Evolutionary conservation across 1,140 invertebrate species (phyloP).

Genomic region (Onthophagus taurus): DNA sequence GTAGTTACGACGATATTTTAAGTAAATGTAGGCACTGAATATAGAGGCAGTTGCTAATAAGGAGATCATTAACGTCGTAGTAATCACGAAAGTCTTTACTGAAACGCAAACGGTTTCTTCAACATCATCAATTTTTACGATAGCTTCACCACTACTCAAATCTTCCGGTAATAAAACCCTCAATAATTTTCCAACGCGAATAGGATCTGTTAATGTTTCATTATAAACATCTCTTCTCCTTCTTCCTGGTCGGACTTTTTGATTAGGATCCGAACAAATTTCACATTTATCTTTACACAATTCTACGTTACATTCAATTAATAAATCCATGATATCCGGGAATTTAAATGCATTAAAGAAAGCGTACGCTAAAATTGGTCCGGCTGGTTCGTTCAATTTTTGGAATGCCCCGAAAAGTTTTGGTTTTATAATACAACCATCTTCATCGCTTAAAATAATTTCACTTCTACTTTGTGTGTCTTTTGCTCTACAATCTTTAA

Average conservation of each 20-base stretch:
- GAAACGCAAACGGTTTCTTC: constrained; percentile 39
- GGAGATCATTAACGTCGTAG: constrained; percentile 34
- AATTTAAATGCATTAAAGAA: constrained; percentile 83
- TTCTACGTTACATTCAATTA: constrained; percentile 76
- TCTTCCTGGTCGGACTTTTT: constrained; percentile 53
- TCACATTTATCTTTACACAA: constrained; percentile 74
- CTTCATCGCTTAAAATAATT: constrained; percentile 61
- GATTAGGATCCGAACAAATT: constrained; percentile 57
- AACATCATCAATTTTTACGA: constrained; percentile 24
- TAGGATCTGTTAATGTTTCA: constrained; percentile 43
- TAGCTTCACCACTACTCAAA: constrained; percentile 34
- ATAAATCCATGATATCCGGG: constrained; percentile 77
- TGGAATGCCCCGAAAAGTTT: constrained; percentile 76
- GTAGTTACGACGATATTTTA: constrained; percentile 21
- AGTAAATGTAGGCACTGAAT: constrained; percentile 35
- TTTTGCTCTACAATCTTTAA: constrained; percentile 65
- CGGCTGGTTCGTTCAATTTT: constrained; percentile 64
- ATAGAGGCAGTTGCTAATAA: constrained; percentile 36
- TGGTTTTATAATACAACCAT: constrained; percentile 71
- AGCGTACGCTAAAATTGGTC: constrained; percentile 68
- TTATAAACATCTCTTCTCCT: constrained; percentile 44
- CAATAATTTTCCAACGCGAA: constrained; percentile 50
- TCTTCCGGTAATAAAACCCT: constrained; percentile 59
- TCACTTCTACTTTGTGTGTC: constrained; percentile 55
- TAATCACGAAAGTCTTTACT: constrained; percentile 36